Evolutionary conservation across 2,113 vertebrate species (phyloP).

Genomic region (Crotalus horridus): DNA sequence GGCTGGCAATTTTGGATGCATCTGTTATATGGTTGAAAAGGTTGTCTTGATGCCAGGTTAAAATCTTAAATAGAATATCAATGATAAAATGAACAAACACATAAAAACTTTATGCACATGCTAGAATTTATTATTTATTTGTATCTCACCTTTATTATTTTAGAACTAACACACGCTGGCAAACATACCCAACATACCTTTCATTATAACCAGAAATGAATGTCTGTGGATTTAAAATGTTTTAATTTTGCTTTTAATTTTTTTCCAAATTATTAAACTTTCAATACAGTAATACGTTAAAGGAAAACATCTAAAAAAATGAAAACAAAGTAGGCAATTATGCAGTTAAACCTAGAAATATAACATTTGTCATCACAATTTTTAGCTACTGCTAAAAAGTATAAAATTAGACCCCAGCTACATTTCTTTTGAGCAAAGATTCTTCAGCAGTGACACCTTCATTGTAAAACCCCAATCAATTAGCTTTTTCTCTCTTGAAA

Average conservation of each 20-base stretch:
- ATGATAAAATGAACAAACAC: not conserved
- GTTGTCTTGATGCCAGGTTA: not conserved
- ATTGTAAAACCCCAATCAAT: not conserved
- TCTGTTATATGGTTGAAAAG: not conserved
- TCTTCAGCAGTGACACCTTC: not conserved
- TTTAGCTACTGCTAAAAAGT: not conserved
- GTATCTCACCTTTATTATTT: not conserved
- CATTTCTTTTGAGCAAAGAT: not conserved
- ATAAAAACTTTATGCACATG: not conserved
- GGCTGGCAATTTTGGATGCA: not conserved
- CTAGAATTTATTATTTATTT: not conserved
- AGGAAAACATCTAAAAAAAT: not conserved
- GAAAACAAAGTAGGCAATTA: not conserved
- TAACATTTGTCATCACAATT: not conserved
- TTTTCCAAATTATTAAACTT: not conserved
- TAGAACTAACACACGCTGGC: not conserved
- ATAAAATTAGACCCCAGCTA: not conserved
- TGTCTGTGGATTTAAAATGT: not conserved
- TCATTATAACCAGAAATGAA: not conserved
- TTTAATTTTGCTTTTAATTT: not conserved
- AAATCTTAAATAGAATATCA: not conserved
- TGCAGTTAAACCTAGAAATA: not conserved
- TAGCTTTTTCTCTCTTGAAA: not conserved
- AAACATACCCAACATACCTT: not conserved
- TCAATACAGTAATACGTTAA: not conserved